These are phyloP conservation scores for Paguma larvata DNA, from an alignment of 2,797 vertebrate species.

Conservation along the genomic window DNA sequence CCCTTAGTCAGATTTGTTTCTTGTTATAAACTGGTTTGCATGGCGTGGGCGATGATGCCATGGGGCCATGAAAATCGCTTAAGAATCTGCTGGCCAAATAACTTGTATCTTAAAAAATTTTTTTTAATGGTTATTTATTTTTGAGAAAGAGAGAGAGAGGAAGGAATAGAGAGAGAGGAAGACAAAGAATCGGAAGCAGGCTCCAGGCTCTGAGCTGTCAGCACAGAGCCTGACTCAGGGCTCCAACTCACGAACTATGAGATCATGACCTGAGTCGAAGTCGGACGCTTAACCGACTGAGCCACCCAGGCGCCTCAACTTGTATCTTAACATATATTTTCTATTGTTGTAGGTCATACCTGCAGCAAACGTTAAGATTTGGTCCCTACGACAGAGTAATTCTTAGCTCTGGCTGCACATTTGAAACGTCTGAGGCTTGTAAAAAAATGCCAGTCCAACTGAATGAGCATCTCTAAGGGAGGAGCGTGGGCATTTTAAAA, in stretches of 20 bases:
- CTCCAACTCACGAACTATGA: no score
- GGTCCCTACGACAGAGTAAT: background rate
- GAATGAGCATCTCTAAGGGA: background rate
- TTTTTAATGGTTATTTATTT: no score
- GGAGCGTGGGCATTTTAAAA: background rate
- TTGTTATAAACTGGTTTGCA: background rate
- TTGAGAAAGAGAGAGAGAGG: no score
- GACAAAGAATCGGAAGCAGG: no score
- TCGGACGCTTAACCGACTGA: no score
- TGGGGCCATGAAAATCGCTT: background rate
- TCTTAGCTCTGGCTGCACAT: background rate
- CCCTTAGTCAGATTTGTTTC: background rate
- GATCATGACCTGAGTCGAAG: no score
- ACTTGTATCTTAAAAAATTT: background rate
- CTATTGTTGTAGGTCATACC: background rate
- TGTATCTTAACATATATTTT: background rate
- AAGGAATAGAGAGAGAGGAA: no score
- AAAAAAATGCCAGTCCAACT: background rate
- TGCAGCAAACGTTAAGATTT: background rate
- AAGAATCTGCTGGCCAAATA: background rate
- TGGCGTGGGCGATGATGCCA: background rate
- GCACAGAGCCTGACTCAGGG: no score
- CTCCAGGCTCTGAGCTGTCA: no score
- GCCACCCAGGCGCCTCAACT: background rate
- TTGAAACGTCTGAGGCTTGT: background rate